These are phyloP conservation scores for Clistopyga incitator DNA, from an alignment of 2,888 invertebrate genomes.

Conservation along the genomic window DNA sequence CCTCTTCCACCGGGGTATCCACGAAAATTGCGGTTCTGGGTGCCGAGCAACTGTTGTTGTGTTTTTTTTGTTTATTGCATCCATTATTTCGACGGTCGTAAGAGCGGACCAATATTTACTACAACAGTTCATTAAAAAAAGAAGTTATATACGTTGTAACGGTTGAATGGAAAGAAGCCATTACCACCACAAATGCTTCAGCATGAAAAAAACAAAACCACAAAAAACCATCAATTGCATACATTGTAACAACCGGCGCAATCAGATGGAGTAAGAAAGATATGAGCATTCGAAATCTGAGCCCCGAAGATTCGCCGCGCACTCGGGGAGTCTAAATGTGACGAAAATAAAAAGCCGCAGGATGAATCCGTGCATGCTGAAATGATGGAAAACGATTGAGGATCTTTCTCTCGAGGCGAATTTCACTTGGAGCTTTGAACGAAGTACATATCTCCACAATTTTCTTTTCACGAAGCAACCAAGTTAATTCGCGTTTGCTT, in stretches of 20 bases:
- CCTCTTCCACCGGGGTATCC: too few relatives aligned
- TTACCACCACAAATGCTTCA: background rate
- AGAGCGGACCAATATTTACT: too few relatives aligned
- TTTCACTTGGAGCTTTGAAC: background rate
- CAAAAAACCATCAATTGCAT: slow-evolving; percentile 1
- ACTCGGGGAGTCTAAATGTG: slow-evolving; percentile 57
- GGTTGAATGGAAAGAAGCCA: background rate
- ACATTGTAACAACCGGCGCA: background rate
- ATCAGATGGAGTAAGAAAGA: background rate
- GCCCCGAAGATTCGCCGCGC: slow-evolving; percentile 50
- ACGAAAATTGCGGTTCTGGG: too few relatives aligned
- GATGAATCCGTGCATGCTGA: slow-evolving; percentile 5
- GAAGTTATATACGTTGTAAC: background rate
- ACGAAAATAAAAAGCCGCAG: slow-evolving; percentile 46
- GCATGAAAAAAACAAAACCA: background rate
- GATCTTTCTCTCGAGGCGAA: slow-evolving; percentile 1
- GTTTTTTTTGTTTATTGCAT: too few relatives aligned
- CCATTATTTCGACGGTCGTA: too few relatives aligned
- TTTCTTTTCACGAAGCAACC: slow-evolving; percentile 65
- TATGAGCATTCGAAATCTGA: slow-evolving; percentile 1
- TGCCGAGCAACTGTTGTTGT: too few relatives aligned
- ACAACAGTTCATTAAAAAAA: too few relatives aligned
- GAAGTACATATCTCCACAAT: slow-evolving; percentile 61
- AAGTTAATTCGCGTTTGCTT: slow-evolving; percentile 61
- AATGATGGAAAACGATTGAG: slow-evolving; percentile 46